A percentile compares a stretch with the other conserved stretches of the same genome.
Conservation (phyloP, 2,797 vertebrate genomes). For the Heliangelus exortis region DNA sequence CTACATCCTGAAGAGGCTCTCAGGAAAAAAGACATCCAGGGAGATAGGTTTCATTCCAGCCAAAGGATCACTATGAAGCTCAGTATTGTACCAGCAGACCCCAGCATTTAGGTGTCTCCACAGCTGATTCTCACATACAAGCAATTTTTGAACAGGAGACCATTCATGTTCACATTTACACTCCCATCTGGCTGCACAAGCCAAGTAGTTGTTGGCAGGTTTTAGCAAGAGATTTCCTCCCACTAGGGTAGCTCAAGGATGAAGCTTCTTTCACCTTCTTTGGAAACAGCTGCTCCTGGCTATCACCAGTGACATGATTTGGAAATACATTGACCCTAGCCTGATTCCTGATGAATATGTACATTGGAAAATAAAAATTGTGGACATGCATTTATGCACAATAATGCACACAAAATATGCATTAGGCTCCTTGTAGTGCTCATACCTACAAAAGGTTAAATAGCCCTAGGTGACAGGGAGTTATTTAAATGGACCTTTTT, state of each 20-base stretch:
- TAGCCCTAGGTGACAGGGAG: neutral
- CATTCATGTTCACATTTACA: neutral
- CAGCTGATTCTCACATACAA: neutral
- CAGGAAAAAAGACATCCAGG: neutral
- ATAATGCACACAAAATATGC: conserved; percentile 2
- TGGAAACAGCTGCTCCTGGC: conserved; percentile 13
- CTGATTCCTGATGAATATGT: conserved; percentile 39
- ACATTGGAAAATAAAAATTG: neutral
- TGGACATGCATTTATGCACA: conserved; percentile 33
- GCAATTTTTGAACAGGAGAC: neutral
- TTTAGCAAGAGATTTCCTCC: neutral
- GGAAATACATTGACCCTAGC: neutral
- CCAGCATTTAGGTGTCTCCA: neutral
- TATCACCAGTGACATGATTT: neutral
- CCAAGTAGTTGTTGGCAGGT: neutral
- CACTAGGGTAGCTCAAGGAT: conserved; percentile 39
- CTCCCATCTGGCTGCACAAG: neutral
- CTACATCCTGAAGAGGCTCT: accelerated
- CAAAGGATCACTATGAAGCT: neutral
- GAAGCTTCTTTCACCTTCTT: conserved; percentile 40
- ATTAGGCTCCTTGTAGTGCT: conserved; percentile 24
- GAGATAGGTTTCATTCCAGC: neutral
- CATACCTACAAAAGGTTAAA: conserved; percentile 67
- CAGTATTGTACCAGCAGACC: accelerated
- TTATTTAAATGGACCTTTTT: conserved; percentile 49